A percentile compares a stretch with the other conserved stretches of the same genome.
These are phyloP conservation scores for Leptinotarsa juncta DNA, from an alignment of 2,888 invertebrate species.

Conservation along the genomic window DNA sequence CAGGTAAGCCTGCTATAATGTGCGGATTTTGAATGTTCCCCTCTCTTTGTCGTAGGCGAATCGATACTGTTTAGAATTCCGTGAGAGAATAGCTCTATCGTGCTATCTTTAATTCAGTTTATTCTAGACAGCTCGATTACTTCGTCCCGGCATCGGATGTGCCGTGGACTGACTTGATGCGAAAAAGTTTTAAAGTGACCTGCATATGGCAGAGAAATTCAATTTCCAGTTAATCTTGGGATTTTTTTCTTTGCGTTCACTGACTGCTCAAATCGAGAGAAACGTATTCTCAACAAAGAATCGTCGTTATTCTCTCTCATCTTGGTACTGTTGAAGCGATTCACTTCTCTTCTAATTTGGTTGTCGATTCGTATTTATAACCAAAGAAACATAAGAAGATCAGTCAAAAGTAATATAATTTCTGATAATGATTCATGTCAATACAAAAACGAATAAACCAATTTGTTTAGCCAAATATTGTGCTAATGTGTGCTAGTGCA, in stretches of 20 bases:
- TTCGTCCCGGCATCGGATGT: constrained; percentile 40
- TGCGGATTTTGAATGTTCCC: constrained; percentile 34
- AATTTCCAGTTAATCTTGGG: constrained; percentile 33
- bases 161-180: constrained; percentile 25
- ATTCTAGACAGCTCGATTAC: constrained; percentile 51
- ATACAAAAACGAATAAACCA: no score
- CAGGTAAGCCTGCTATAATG: constrained; percentile 37
- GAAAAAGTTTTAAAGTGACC: constrained; percentile 40
- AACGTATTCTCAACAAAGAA: background rate
- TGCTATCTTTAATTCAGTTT: constrained; percentile 52
- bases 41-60: constrained; percentile 22
- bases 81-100: constrained; percentile 48
- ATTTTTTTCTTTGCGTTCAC: constrained; percentile 12
- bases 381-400: no score
- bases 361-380: background rate
- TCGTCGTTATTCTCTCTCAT: no score
- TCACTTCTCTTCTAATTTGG: background rate
- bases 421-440: no score
- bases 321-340: background rate
- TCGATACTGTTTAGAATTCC: constrained; percentile 50
- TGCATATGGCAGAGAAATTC: constrained; percentile 33
- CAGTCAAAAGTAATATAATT: no score
- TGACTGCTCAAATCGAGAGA: constrained; percentile 1
- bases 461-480: no score
- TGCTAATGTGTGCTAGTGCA: no score